A percentile compares a stretch with the other conserved stretches of the same genome.
Evolutionary conservation across 1,140 invertebrate species (phyloP).

Genomic region (Conus ventricosus): DNA sequence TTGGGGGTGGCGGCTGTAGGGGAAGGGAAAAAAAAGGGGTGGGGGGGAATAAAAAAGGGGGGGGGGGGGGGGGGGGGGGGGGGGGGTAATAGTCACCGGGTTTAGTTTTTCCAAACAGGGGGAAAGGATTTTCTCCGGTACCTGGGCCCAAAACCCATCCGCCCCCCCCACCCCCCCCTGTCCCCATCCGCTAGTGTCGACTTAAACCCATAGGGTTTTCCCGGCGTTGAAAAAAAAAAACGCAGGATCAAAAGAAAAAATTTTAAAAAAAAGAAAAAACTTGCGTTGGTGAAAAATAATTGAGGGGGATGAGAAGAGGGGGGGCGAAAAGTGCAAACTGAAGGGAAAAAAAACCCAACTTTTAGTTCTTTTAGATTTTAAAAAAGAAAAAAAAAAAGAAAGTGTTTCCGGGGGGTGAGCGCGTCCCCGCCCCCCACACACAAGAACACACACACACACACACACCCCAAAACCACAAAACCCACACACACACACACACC

Average conservation of each 20-base stretch:
- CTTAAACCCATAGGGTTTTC: too few species aligned
- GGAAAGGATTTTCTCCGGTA: background rate
- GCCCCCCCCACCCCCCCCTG: background rate
- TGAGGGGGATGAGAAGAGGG: background rate
- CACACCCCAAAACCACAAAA: too few species aligned
- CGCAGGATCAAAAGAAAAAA: too few species aligned
- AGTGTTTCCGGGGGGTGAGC: too few species aligned
- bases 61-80: constrained; percentile 14
- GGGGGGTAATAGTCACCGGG: background rate
- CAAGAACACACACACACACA: too few species aligned
- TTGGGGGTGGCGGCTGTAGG: too few species aligned
- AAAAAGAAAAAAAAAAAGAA: background rate
- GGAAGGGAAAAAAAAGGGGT: too few species aligned
- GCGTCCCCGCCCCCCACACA: too few species aligned
- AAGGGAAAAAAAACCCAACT: background rate
- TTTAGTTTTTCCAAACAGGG: constrained; percentile 20
- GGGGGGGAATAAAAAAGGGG: constrained; percentile 14
- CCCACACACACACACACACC: too few species aligned
- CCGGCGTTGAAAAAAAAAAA: too few species aligned
- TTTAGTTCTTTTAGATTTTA: background rate
- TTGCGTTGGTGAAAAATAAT: background rate
- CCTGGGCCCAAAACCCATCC: background rate
- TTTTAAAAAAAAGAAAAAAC: background rate
- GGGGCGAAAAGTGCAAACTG: background rate
- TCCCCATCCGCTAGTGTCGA: too few species aligned